These are phyloP conservation scores for Ifrita kowaldi DNA, from an alignment of 2,113 vertebrate genomes.

Conservation along the genomic window DNA sequence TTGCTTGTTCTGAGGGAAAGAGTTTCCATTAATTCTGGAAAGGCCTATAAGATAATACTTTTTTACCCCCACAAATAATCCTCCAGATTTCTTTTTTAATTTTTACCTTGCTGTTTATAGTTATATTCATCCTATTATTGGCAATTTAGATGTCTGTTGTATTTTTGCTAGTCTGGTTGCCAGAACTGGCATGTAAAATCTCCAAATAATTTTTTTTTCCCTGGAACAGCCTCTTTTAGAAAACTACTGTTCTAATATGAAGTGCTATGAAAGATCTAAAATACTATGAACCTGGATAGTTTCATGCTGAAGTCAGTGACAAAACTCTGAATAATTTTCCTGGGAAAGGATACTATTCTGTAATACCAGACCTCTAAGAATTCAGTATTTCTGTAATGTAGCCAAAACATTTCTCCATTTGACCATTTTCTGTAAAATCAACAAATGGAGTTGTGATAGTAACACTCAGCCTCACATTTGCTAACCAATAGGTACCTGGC, in stretches of 20 bases:
- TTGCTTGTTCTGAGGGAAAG: neutral
- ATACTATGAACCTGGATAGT: neutral
- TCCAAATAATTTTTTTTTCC: neutral
- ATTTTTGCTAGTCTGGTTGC: neutral
- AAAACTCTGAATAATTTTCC: neutral
- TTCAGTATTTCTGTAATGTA: neutral
- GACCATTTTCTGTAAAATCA: neutral
- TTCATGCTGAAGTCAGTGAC: neutral
- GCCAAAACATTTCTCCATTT: neutral
- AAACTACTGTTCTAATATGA: neutral
- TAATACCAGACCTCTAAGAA: neutral
- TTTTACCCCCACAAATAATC: neutral
- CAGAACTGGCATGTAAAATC: neutral
- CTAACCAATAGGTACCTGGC: neutral
- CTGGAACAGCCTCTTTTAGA: neutral
- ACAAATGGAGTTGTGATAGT: neutral
- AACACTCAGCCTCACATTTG: neutral
- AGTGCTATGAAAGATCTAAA: neutral
- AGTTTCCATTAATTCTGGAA: neutral
- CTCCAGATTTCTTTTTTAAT: neutral
- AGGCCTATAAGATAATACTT: neutral
- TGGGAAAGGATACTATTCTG: neutral
- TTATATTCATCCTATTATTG: neutral
- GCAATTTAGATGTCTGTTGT: neutral
- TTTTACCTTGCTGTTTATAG: neutral